Base-by-base conservation (phyloP, 2,888 invertebrate species). In the Sinopyrophorus schimmeli region DNA sequence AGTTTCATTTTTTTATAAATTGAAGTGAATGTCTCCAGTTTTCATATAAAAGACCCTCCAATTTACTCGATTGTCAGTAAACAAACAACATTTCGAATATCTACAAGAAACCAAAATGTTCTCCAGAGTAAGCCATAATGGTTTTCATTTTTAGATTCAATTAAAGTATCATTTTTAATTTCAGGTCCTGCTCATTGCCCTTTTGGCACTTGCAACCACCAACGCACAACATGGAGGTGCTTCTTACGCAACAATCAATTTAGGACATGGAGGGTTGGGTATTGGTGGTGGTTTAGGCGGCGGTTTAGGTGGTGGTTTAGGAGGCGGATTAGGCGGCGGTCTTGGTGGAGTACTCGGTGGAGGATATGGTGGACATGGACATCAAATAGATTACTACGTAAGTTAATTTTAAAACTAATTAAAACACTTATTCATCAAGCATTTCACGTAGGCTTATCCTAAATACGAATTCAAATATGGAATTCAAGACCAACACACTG, bases 361-460 rank as follows among this genome's bases (percentile, higher is more conserved):
- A n/a, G 27, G 27, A 46, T n/a, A n/a, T n/a, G n/a, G n/a, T 75
- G 68, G 31, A 18, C 15, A 35, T 17, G 26, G 30, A 9, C 52
- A 54, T 32, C 30, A 34, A 15, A 38, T 51, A 2, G 56, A 54
- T 32, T 52, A 52, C n/a, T 37, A 49, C 17, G 54, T 56, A 46
- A 34, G 44, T 38, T n/a, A n/a, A n/a, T n/a, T n/a, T n/a, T n/a
- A n/a, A n/a, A n/a, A n/a, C n/a, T n/a, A n/a, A n/a, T n/a, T n/a
- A n/a, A n/a, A n/a, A n/a, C n/a, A n/a, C n/a, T n/a, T n/a, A n/a
- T n/a, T n/a, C n/a, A 18, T 6, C 18, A 18, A 12, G 5, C 5
- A 5, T 18, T 32, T 5, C 21, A n/a, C n/a, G n/a, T n/a, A 83
- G 83, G 81, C 83, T 9, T 82, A 82, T 61, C 82, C 84, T 16